Percentiles rank a stretch among this genome's conserved stretches.
These are phyloP conservation scores for Tadarida brasiliensis DNA, from an alignment of 2,797 vertebrate genomes.

Conservation along the genomic window DNA sequence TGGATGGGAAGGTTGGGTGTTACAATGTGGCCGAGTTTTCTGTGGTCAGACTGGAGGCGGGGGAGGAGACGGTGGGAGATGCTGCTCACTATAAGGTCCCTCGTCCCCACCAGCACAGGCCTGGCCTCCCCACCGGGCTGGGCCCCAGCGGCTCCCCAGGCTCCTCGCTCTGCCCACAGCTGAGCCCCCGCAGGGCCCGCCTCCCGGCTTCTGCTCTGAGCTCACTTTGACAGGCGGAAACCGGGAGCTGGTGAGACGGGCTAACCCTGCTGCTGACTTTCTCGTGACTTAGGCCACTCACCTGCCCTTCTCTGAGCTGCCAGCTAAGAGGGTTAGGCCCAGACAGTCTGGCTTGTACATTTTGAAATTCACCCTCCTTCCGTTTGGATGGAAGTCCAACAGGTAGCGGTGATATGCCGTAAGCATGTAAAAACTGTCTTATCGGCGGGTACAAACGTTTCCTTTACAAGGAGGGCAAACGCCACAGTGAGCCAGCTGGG, in stretches of 20 bases:
- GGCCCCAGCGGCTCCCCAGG: neutral
- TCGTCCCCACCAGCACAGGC: neutral
- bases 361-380: neutral
- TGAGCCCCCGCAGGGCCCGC: neutral
- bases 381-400: no score
- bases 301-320: neutral
- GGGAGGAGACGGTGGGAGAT: neutral
- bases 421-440: rapidly evolving
- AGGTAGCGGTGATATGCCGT: neutral
- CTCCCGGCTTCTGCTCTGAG: neutral
- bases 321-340: rapidly evolving
- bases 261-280: neutral
- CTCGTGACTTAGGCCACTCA: neutral
- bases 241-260: rapidly evolving
- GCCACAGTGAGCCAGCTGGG: rapidly evolving
- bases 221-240: neutral
- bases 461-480: neutral
- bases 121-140: neutral
- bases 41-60: neutral
- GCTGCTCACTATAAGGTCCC: neutral
- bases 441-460: neutral
- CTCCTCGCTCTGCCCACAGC: neutral
- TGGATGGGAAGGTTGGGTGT: neutral
- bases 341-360: neutral
- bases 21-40: neutral